A percentile compares a stretch with the other conserved stretches of the same genome.
These are phyloP conservation scores for Myotis myotis DNA, from an alignment of 2,797 vertebrate species.

Conservation along the genomic window DNA sequence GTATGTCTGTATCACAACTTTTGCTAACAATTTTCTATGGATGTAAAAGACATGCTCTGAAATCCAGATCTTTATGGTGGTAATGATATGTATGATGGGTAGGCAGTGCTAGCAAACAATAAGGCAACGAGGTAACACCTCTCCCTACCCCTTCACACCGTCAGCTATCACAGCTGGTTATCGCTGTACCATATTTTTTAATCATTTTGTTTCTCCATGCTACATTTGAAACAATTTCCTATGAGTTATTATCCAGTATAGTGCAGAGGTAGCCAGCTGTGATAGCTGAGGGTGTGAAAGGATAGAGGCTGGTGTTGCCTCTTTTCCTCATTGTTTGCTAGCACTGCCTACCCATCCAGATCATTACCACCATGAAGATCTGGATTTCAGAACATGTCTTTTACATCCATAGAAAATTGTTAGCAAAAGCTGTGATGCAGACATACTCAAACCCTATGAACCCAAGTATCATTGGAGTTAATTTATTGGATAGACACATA, in stretches of 20 bases:
- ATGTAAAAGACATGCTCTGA: slow-evolving; percentile 66
- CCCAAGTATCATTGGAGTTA: slow-evolving; percentile 92
- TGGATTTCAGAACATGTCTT: neutral
- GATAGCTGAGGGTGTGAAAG: no score
- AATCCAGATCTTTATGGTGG: neutral
- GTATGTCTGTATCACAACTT: slow-evolving; percentile 96
- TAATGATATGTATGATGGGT: neutral
- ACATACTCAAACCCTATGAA: slow-evolving; percentile 97
- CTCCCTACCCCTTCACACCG: neutral
- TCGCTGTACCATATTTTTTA: no score
- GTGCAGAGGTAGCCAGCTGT: neutral
- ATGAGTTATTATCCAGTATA: neutral
- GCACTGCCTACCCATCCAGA: neutral
- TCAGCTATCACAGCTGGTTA: neutral
- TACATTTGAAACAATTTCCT: no score
- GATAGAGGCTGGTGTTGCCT: neutral
- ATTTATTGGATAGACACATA: slow-evolving; percentile 89
- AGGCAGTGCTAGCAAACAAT: neutral
- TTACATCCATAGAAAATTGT: slow-evolving; percentile 93
- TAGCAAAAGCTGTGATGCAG: slow-evolving; percentile 92
- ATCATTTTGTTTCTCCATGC: no score
- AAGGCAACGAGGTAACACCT: neutral
- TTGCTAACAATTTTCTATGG: slow-evolving; percentile 93
- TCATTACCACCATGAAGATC: neutral
- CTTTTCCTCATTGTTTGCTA: neutral